These are phyloP conservation scores for Corythaeola cristata DNA, from an alignment of 2,113 vertebrate species.

Conservation along the genomic window DNA sequence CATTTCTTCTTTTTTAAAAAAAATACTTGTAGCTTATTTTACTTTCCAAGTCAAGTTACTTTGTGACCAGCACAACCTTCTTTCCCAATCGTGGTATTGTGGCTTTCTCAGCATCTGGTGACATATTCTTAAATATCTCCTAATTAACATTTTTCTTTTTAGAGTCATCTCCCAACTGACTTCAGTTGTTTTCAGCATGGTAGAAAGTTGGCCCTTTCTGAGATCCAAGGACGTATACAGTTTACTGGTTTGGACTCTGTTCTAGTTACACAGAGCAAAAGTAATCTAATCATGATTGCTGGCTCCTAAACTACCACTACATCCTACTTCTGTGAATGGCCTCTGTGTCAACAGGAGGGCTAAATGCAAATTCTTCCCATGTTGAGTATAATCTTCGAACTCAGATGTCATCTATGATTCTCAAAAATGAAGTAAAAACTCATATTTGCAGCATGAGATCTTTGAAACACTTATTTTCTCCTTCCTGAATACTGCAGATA, in stretches of 20 bases:
- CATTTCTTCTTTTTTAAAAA: neutral
- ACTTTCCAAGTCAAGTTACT: neutral
- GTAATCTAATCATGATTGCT: neutral
- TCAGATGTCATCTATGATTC: neutral
- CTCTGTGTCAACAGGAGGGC: neutral
- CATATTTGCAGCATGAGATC: neutral
- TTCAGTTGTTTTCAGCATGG: conserved; percentile 22
- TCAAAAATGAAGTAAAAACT: neutral
- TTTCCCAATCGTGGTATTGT: conserved; percentile 36
- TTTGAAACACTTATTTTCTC: neutral
- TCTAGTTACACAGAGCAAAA: neutral
- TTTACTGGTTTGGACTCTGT: neutral
- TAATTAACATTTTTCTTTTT: conserved; percentile 41
- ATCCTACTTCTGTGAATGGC: neutral
- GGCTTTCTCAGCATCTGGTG: conserved; percentile 21
- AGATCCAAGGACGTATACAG: neutral
- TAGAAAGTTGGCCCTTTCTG: neutral
- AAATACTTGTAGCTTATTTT: neutral
- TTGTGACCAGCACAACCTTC: neutral
- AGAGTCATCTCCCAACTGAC: conserved; percentile 26
- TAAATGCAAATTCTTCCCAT: neutral
- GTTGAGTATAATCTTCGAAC: neutral
- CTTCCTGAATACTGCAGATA: neutral
- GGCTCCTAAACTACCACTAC: neutral
- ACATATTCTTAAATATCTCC: conserved; percentile 39